Conservation (phyloP, 2,888 invertebrate genomes). For the Macropis europaea region DNA sequence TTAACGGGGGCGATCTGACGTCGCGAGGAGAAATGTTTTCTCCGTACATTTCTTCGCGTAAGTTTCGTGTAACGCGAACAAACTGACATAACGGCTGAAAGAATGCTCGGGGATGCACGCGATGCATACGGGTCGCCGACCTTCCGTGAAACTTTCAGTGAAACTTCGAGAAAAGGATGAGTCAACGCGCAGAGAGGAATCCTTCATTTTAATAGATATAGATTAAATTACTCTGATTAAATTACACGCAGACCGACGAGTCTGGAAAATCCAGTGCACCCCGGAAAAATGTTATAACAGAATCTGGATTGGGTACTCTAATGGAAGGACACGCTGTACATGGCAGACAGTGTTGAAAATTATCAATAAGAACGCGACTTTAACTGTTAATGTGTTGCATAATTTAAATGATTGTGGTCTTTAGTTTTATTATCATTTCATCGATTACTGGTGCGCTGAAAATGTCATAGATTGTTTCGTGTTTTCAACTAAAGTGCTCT, state of each 20-base stretch:
- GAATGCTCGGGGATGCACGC: constrained; percentile 30
- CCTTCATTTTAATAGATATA: constrained; percentile 20
- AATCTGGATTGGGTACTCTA: too few relatives aligned
- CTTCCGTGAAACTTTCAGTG: constrained; percentile 25
- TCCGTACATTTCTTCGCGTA: constrained; percentile 8
- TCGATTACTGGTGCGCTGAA: too few relatives aligned
- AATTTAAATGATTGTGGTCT: too few relatives aligned
- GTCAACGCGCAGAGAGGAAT: constrained; percentile 9
- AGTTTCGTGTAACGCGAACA: constrained; percentile 20
- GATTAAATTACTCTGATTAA: constrained; percentile 11
- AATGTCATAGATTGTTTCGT: too few relatives aligned
- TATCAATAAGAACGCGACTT: too few relatives aligned
- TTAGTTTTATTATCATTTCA: too few relatives aligned
- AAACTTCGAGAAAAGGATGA: constrained; percentile 16
- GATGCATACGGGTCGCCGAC: constrained; percentile 36
- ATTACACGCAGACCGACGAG: constrained; percentile 10
- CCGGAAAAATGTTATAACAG: too few relatives aligned
- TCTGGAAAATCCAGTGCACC: not conserved
- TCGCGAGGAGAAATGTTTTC: constrained; percentile 26
- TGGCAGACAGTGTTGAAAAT: too few relatives aligned
- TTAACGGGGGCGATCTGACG: constrained; percentile 34
- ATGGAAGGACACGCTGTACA: too few relatives aligned
- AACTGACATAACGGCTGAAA: constrained; percentile 17
- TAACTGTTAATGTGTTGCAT: too few relatives aligned
- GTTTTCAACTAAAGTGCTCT: too few relatives aligned